These are phyloP conservation scores for Conchocele bisecta DNA, from an alignment of 2,888 invertebrate species.

Conservation along the genomic window DNA sequence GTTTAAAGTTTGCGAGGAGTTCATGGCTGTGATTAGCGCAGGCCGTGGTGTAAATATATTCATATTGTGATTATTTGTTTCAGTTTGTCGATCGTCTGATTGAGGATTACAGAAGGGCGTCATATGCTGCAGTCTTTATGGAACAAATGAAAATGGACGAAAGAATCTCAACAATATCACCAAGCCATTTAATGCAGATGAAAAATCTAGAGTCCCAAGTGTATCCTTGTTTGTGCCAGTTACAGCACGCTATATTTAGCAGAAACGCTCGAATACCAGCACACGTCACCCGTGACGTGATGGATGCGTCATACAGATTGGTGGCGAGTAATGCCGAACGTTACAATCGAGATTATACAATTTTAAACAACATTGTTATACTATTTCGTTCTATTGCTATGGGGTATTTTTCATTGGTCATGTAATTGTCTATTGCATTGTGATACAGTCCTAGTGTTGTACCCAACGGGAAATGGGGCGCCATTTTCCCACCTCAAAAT, in stretches of 20 bases:
- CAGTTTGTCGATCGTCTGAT: constrained; percentile 27
- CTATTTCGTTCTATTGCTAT: constrained; percentile 30
- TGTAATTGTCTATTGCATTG: too few species aligned
- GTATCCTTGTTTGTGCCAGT: constrained; percentile 35
- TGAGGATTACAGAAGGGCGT: constrained; percentile 30
- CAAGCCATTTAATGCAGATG: constrained; percentile 6
- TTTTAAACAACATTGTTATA: constrained; percentile 20
- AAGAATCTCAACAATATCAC: background rate
- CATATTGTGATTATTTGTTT: too few species aligned
- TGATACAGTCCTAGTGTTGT: too few species aligned
- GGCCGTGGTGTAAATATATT: too few species aligned
- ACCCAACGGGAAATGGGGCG: too few species aligned
- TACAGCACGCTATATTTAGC: constrained; percentile 22
- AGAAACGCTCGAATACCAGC: background rate
- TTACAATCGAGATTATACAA: constrained; percentile 29
- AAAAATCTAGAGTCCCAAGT: constrained; percentile 26
- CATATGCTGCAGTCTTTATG: constrained; percentile 31
- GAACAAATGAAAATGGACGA: constrained; percentile 27
- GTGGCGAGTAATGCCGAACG: constrained; percentile 1
- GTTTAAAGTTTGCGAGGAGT: too few species aligned
- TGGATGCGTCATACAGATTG: constrained; percentile 4
- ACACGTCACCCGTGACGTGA: constrained; percentile 22
- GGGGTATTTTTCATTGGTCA: too few species aligned
- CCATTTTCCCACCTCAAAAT: too few species aligned
- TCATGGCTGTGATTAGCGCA: background rate